Base-by-base conservation (phyloP, 2,797 vertebrate species). In the Eutrigla gurnardus region DNA sequence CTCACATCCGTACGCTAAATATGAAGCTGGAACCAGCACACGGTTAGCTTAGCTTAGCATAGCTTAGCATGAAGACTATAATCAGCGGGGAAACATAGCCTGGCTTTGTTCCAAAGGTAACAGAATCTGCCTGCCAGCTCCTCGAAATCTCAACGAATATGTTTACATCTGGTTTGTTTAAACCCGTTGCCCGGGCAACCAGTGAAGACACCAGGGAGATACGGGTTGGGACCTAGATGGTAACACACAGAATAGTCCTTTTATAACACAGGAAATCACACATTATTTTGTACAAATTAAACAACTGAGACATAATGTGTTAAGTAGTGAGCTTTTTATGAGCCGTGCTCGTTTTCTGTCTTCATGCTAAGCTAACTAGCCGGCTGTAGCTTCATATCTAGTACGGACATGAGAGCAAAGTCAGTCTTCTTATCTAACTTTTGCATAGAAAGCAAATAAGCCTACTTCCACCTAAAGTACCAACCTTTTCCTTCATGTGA, bases 301-400 rank as follows among this genome's bases (percentile, higher is more conserved):
- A 18, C 4, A 49, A 14, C 37, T 70, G 3, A 61, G 39, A 32
- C 9, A 10, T 6, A 33, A 3, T 0, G 0, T 6, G 4, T 61
- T 7, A 25, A 46, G n/a, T 9, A 15, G 6, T n/a, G 13, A 63
- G 52, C n/a, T 18, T 45, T n/a, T 49, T 3, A 50, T 36, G 14
- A 33, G 42, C 10, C 4, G 40, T 17, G n/a, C 43, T 25, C 12
- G 18, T 58, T 82, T 66, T 43, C 43, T 60, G 60, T 65, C 62
- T 70, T 69, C 60, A 64, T 80, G 81, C 70, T 52, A 45, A 50
- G 52, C 52, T 54, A 45, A 58, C 11, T 3, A 3, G 36, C 42
- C 46, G 17, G 15, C 2, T 73, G 6, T 15, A 57, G 50, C 46
- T 54, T 60, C 39, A 18, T 47, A 18, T 50, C 58, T 39, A 52